Evolutionary conservation across 2,888 invertebrate genomes (phyloP), one percentile per base, ranked within the genome.

Genomic region (Xylota sylvarum): DNA sequence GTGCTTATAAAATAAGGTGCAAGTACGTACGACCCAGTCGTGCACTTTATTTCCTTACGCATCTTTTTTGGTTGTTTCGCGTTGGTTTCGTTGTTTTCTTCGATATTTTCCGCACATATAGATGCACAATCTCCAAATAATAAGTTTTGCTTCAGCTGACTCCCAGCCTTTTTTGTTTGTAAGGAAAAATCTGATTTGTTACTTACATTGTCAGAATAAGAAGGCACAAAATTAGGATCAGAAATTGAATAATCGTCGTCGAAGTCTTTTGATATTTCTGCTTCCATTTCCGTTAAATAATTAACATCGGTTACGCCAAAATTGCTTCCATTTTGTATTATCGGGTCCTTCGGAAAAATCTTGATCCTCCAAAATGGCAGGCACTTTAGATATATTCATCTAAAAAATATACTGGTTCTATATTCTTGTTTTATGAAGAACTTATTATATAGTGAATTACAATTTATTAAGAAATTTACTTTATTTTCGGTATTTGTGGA

Each of bases 61-160:
- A 2, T 23, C 23, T 23, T 23, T 23, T 23, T 23, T 23, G 23
- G 23, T 23, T 23, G 23, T 3, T 23, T 23, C 23, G 23, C 23
- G 3, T 23, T 23, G 23, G 23, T 23, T 23, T 23, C 23, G 23
- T 23, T 23, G 23, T 23, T 23, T 23, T 23, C 23, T 23, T 23
- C 3, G 23, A 23, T 23, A 23, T 23, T 23, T 23, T 23, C 3
- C 23, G 3, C 1, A 23, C 23, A 23, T 23, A 23, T 23, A n/a
- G n/a, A n/a, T n/a, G n/a, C n/a, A n/a, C n/a, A n/a, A n/a, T n/a
- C n/a, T n/a, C n/a, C n/a, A n/a, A n/a, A n/a, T n/a, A n/a, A n/a
- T n/a, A n/a, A n/a, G n/a, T n/a, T n/a, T n/a, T n/a, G n/a, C 64
- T 64, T 14, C 5, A 64, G n/a, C 64, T 64, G 14, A 43, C 10